Conservation (phyloP, 2,888 invertebrate genomes). For the Cephus pygmeus region DNA sequence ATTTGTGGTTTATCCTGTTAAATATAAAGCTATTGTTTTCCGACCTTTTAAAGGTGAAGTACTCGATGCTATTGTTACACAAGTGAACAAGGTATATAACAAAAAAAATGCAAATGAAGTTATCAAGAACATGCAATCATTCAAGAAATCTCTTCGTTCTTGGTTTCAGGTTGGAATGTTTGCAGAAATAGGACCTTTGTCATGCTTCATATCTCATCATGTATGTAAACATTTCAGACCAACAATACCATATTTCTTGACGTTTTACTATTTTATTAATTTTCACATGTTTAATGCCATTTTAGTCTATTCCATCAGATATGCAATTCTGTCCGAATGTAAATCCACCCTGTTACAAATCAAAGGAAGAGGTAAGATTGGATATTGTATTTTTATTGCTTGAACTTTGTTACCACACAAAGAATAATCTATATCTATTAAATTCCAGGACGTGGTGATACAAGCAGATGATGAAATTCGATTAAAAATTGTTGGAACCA, state of each 20-base stretch:
- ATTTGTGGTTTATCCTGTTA: constrained; percentile 98
- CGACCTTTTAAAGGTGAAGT: constrained; percentile 99
- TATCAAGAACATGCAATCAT: neutral
- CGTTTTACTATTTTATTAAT: neutral
- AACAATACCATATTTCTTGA: neutral
- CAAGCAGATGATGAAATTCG: constrained; percentile 97
- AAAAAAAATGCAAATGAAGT: neutral
- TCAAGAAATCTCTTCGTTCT: neutral
- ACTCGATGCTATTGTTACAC: constrained; percentile 97
- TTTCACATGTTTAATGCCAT: constrained; percentile 33
- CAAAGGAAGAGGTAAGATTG: constrained; percentile 84
- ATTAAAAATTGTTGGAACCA: constrained; percentile 97
- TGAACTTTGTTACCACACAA: neutral
- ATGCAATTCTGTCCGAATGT: constrained; percentile 99
- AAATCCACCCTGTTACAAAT: constrained; percentile 98
- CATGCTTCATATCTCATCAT: constrained; percentile 97
- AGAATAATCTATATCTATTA: neutral
- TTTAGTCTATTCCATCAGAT: constrained; percentile 95
- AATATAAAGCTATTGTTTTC: constrained; percentile 99
- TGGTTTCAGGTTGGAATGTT: constrained; percentile 91
- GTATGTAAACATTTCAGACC: constrained; percentile 69
- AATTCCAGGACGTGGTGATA: constrained; percentile 85
- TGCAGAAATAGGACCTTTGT: constrained; percentile 98
- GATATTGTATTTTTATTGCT: neutral
- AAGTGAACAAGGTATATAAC: constrained; percentile 83